Base-by-base conservation (phyloP, 2,797 vertebrate species). In the Denticeps clupeoides region DNA sequence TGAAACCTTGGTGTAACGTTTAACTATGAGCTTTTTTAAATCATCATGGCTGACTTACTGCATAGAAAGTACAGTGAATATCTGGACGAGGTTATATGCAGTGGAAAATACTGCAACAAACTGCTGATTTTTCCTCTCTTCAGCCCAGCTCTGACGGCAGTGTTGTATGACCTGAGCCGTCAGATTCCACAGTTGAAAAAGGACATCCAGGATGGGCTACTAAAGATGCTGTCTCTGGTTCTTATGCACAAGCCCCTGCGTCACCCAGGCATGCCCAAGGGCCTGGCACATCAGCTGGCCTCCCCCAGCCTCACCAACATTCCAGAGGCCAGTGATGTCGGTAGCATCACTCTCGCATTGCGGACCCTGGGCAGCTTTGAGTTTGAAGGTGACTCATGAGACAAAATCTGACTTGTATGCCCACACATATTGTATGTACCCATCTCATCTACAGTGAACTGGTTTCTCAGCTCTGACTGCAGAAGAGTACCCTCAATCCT, bases 181-280 rank as follows among this genome's bases (percentile, higher is more conserved):
- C 95, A 98, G 75, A 98, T 99, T 68, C 91, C 95, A 0, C 94
- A 87, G 78, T 72, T 98, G 58, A 99, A 99, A 82, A 99, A 97
- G 60, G 94, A 99, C 65, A 99, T 99, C 67, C 94, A 99, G 73
- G 95, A 99, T 0, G 95, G 95, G 12, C 82, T 99, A 22, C 75
- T 99, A 65, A 99, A 99, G 77, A 99, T 99, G 95, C 85, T 99
- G 0, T 99, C 95, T 1, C 75, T 99, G 52, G 95, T 99, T 53
- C 74, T 99, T 7, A 99, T 99, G 95, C 94, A 99, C 79, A 93
- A 94, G 51, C 95, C 95, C 0, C 80, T 99, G 33, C 80, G 95
- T 21, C 95, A 99, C 56, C 94, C 95, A 0, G 95, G 95, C 66
- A 98, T 98, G 94, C 95, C 94, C 33, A 97, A 94, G 65, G 90